These are phyloP conservation scores for Palaemon carinicauda DNA, from an alignment of 1,140 invertebrate species.

Conservation along the genomic window DNA sequence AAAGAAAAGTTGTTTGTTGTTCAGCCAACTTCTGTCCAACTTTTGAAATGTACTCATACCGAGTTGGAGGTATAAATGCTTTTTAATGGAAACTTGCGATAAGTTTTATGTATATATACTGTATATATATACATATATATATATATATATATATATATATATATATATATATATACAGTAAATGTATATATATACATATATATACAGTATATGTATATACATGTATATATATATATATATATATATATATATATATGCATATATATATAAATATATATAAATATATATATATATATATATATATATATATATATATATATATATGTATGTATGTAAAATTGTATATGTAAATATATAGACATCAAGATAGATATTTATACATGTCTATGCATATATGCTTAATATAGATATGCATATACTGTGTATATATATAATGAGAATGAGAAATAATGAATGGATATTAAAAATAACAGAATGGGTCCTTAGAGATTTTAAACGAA, in stretches of 20 bases:
- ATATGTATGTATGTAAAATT: neutral
- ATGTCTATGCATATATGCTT: neutral
- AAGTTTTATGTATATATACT: too few species aligned
- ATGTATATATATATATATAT: constrained; percentile 7
- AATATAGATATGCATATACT: neutral
- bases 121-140: neutral
- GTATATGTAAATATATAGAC: neutral
- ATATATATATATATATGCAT: neutral
- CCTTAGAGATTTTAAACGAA: too few species aligned
- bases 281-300: constrained; percentile 9
- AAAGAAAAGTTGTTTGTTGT: too few species aligned
- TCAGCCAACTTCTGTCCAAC: neutral
- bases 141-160: constrained; percentile 9
- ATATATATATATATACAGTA: constrained; percentile 9
- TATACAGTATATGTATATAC: neutral
- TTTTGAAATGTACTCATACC: neutral
- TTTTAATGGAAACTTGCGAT: too few species aligned
- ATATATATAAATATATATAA: neutral
- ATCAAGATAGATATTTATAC: neutral
- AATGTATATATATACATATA: too few species aligned
- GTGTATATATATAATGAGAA: too few species aligned
- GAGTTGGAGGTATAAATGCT: too few species aligned
- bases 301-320: constrained; percentile 9
- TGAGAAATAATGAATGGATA: too few species aligned
- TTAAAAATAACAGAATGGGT: too few species aligned